Evolutionary conservation across 2,888 invertebrate species (phyloP), one percentile per base, ranked within the genome.

Genomic region (Pardosa pseudoannulata): DNA sequence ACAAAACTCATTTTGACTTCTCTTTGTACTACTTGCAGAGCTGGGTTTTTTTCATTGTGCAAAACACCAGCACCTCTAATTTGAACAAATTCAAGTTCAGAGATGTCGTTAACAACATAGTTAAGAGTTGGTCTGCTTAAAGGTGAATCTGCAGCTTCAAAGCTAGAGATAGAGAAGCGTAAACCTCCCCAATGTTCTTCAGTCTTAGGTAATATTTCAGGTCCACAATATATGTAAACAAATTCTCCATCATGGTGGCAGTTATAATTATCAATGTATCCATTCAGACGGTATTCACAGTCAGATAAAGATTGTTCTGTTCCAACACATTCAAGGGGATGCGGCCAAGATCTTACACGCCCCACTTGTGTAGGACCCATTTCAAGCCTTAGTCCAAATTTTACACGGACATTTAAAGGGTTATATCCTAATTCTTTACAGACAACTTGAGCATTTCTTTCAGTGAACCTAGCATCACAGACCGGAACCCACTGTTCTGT

Each of bases 401-500:
- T 95, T 89, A 98, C 96, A 91, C 96, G 96, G 0, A 96, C 95
- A 91, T 98, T 97, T 32, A 97, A 93, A 13, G n/a, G 46, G 91
- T 97, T 96, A 90, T 95, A 95, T 9, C 98, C 98, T 65, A 99
- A 92, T 91, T 98, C 97, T 28, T 97, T 93, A 91, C 99, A 99
- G 0, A 98, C 97, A 0, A 99, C 98, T 93, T 98, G 96, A 3
- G 98, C 98, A 91, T 98, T 99, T 90, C 98, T 94, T 91, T 98
- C 97, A 0, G 98, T 98, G 91, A 99, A 99, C 85, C 97, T 94
- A 65, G 94, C 94, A 91, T 99, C 99, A 92, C 99, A 99, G 92
- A 98, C 95, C 0, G 99, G 97, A 41, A 98, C 96, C 97, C 98
- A 98, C 91, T 98, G 98, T 23, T 97, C 93, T 0, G 98, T 98